Conservation (phyloP, 2,797 vertebrate species). For the Pipistrellus kuhlii region DNA sequence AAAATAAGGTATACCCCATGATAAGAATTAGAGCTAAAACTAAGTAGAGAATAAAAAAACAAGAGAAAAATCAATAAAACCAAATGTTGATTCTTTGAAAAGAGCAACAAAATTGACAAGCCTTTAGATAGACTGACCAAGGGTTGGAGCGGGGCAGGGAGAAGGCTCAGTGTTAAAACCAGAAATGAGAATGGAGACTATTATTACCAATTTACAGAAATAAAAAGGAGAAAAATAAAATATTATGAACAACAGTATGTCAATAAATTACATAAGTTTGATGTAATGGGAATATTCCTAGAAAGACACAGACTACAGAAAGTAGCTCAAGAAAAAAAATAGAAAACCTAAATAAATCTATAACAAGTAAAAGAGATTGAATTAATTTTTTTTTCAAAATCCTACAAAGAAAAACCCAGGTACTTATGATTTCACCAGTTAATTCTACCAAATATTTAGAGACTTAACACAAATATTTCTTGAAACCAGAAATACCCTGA, state of each 20-base stretch:
- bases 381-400: neutral
- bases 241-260: neutral
- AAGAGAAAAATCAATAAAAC: neutral
- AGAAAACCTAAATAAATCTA: neutral
- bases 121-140: constrained; percentile 17
- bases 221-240: constrained; percentile 18
- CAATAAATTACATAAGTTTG: neutral
- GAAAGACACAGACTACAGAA: constrained; percentile 24
- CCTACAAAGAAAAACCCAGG: neutral
- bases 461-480: neutral
- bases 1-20: neutral
- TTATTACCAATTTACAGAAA: constrained; percentile 39
- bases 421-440: constrained; percentile 19
- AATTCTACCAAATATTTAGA: constrained; percentile 11
- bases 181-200: neutral
- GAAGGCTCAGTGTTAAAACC: constrained; percentile 8
- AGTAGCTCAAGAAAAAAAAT: constrained; percentile 40
- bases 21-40: constrained; percentile 40
- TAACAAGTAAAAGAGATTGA: constrained; percentile 16
- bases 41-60: neutral
- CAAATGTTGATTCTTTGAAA: constrained; percentile 24
- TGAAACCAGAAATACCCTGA: constrained; percentile 1
- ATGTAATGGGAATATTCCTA: constrained; percentile 32
- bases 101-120: constrained; percentile 42
- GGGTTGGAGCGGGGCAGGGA: neutral